Percentiles rank a stretch among this genome's conserved stretches.
Conservation (phyloP, 2,113 vertebrate species). For the Thymallus thymallus region DNA sequence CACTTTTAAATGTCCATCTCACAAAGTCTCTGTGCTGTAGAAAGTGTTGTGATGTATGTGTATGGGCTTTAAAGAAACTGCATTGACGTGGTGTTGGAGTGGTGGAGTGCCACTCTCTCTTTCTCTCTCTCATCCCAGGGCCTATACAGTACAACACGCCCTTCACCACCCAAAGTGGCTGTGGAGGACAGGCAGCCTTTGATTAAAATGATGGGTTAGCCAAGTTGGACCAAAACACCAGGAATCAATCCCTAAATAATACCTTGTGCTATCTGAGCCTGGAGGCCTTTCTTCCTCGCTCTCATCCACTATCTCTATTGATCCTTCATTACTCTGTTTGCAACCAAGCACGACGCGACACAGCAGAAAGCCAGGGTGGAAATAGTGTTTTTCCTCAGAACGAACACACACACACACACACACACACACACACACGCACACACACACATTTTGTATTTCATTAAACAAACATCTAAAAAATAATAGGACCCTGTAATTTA, state of each 20-base stretch:
- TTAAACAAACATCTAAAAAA: neutral
- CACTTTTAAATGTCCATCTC: neutral
- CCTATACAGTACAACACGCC: too few relatives aligned
- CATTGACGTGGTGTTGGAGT: neutral
- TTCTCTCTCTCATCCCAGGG: too few relatives aligned
- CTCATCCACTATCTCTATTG: too few relatives aligned
- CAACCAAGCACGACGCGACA: neutral
- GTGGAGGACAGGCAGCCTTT: neutral
- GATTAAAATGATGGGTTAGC: neutral
- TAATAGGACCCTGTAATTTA: neutral
- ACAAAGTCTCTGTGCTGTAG: neutral
- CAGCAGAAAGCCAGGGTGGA: neutral
- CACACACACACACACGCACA: too few relatives aligned
- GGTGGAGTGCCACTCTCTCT: neutral
- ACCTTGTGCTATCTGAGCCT: neutral
- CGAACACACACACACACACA: too few relatives aligned
- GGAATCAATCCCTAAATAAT: neutral
- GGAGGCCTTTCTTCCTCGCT: neutral
- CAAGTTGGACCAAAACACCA: neutral
- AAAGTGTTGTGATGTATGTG: neutral
- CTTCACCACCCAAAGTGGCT: neutral
- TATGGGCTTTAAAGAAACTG: neutral
- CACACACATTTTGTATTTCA: neutral
- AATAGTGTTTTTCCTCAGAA: neutral
- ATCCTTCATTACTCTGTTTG: neutral